Percentiles rank a stretch among this genome's conserved stretches.
These are phyloP conservation scores for Muntiacus reevesi DNA, from an alignment of 2,113 vertebrate species.

Conservation along the genomic window DNA sequence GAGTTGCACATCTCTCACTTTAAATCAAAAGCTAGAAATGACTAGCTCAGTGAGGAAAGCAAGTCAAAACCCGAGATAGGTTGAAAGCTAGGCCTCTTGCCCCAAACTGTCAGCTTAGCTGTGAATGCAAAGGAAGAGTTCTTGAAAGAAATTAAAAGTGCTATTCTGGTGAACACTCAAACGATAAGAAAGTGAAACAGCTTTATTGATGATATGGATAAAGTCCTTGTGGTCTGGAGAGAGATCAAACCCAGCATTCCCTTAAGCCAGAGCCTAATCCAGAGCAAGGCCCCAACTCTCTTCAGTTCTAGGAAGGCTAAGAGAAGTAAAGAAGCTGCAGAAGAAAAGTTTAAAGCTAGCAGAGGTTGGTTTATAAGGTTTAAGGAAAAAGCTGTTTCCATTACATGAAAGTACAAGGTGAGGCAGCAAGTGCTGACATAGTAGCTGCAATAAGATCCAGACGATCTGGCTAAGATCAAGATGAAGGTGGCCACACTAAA, in stretches of 20 bases:
- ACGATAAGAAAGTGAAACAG: not conserved
- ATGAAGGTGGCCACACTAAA: not conserved
- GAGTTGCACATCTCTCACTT: not conserved
- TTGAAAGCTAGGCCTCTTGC: not conserved
- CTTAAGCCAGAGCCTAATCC: not conserved
- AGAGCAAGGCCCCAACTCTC: not conserved
- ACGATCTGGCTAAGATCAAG: not conserved
- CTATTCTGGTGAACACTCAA: not conserved
- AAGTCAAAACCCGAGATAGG: not conserved
- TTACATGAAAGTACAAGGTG: not conserved
- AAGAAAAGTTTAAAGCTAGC: not conserved
- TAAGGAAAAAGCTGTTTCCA: not conserved
- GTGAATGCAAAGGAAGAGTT: not conserved
- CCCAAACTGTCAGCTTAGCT: not conserved
- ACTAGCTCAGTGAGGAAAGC: not conserved
- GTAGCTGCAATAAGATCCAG: not conserved
- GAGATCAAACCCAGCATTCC: not conserved
- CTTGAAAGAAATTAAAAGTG: not conserved
- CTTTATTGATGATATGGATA: not conserved
- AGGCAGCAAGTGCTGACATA: not conserved
- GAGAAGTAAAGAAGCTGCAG: not conserved
- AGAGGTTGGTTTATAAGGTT: not conserved
- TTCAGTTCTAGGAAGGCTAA: not conserved
- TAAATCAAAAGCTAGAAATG: not conserved
- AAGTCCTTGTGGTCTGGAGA: not conserved